A percentile compares a stretch with the other conserved stretches of the same genome.
These are phyloP conservation scores for Motacilla tschutschensis DNA, from an alignment of 2,113 vertebrate species.

Conservation along the genomic window DNA sequence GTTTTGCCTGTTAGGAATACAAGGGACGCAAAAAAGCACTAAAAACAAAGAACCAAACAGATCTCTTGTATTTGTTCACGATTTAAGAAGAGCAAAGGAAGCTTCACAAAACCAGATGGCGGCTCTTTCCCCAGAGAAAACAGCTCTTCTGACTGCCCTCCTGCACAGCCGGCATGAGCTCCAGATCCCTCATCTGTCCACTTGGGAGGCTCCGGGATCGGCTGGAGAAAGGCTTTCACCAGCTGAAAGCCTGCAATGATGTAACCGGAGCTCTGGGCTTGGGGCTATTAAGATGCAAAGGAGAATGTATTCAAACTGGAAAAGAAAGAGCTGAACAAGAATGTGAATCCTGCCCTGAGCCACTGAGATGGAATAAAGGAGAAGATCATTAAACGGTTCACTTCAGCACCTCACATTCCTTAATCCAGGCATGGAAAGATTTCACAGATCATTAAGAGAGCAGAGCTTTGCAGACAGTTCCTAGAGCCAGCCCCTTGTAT, in stretches of 20 bases:
- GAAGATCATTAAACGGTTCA: conserved; percentile 23
- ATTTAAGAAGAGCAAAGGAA: not conserved
- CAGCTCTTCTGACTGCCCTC: not conserved
- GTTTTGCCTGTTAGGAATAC: not conserved
- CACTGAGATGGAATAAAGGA: conserved; percentile 4
- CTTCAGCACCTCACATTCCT: conserved; percentile 1
- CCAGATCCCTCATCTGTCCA: not conserved
- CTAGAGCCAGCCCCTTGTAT: not conserved
- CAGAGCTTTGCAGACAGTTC: not conserved
- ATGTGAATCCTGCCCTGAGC: not conserved
- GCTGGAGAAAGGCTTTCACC: not conserved
- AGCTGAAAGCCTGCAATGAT: not conserved
- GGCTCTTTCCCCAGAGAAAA: not conserved
- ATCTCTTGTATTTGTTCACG: not conserved
- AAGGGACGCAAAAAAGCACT: not conserved
- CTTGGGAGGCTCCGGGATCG: not conserved
- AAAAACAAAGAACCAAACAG: not conserved
- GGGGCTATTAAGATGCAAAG: conserved; percentile 45
- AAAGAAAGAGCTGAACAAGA: not conserved
- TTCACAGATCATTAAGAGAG: conserved; percentile 13
- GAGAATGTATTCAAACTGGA: not conserved
- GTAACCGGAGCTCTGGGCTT: not conserved
- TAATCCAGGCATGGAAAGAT: not conserved
- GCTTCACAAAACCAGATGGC: not conserved
- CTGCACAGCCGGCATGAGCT: not conserved